Base-by-base conservation (phyloP, 2,888 invertebrate species). In the Tetrapedia diversipes region DNA sequence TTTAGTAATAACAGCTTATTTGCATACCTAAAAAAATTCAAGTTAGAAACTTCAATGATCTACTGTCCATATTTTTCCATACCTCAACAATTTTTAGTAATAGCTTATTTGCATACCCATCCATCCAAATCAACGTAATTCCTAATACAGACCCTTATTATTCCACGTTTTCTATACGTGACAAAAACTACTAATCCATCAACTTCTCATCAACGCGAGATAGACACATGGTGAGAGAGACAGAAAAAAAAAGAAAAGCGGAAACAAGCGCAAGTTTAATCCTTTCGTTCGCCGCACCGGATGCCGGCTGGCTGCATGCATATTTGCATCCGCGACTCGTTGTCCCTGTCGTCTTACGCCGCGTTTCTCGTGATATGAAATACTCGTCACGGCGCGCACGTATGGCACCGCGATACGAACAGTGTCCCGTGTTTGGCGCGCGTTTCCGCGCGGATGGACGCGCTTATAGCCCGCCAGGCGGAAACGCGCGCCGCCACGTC, bases 391-490 rank as follows among this genome's bases (percentile, higher is more conserved):
- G 32, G 27, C 29, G 27, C 29, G 56, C 47, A 54, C 53, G 47
- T 54, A 68, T 49, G 75, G 64, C 57, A 27, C 16, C 19, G n/a
- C 61, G 49, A 63, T n/a, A n/a, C 66, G 66, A 65, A 59, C 47
- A n/a, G 63, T 63, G 29, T 69, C 34, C 39, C 57, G 47, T 54
- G 66, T 59, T 54, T 39, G 47, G 53, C 61, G 68, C n/a, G 32
- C 37, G 60, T 60, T 75, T 77, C 75, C 75, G 54, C 81, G 67
- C 60, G 79, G 76, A 79, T 81, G 71, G 71, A 19, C 66, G 47
- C 59, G 66, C 69, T 78, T 64, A 67, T 71, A 72, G 60, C 59
- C 64, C 63, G 59, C 68, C 59, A 68, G 64, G 77, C 71, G 77
- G 73, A 82, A 82, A 67, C 63, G 45, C 57, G 41, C 60, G 47